phyloP scores from a whole-genome alignment of 2,797 vertebrate genomes.

The Heteromormyrus szaboi region DNA sequence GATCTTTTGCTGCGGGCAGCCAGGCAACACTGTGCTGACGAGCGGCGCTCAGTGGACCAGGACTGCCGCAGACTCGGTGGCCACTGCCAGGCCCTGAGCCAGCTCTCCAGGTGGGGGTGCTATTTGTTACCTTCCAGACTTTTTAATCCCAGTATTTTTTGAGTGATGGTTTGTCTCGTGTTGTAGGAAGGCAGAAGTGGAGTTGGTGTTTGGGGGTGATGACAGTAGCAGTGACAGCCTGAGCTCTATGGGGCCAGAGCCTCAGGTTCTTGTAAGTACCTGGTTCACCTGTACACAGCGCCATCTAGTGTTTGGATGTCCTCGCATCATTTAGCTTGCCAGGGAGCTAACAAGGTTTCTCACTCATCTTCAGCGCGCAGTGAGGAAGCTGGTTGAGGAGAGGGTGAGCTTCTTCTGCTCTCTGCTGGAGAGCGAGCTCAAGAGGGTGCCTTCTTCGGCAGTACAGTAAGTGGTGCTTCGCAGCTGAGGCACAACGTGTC shows the following conservation, averaged over 20 bases:
- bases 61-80: slow-evolving; percentile 42
- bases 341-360: neutral
- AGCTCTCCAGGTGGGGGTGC: slow-evolving; percentile 50
- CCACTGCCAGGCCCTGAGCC: slow-evolving; percentile 48
- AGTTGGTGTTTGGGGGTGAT: slow-evolving; percentile 50
- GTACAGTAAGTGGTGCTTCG: slow-evolving; percentile 44
- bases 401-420: slow-evolving; percentile 63
- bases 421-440: slow-evolving; percentile 57
- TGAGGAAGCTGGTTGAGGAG: slow-evolving; percentile 58
- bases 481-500: neutral
- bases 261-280: slow-evolving; percentile 61
- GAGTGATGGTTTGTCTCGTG: neutral
- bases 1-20: slow-evolving; percentile 58
- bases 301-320: neutral
- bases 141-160: neutral
- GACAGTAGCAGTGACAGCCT: slow-evolving; percentile 31
- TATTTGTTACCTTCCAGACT: neutral
- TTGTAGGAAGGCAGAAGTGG: slow-evolving; percentile 59
- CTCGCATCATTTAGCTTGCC: neutral
- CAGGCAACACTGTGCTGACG: slow-evolving; percentile 42
- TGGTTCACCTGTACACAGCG: neutral
- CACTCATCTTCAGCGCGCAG: slow-evolving; percentile 48
- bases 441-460: slow-evolving; percentile 26
- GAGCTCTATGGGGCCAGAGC: slow-evolving; percentile 41
- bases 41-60: slow-evolving; percentile 38